Conservation (phyloP, 2,113 vertebrate species). For the Leptocoma aspasia region DNA sequence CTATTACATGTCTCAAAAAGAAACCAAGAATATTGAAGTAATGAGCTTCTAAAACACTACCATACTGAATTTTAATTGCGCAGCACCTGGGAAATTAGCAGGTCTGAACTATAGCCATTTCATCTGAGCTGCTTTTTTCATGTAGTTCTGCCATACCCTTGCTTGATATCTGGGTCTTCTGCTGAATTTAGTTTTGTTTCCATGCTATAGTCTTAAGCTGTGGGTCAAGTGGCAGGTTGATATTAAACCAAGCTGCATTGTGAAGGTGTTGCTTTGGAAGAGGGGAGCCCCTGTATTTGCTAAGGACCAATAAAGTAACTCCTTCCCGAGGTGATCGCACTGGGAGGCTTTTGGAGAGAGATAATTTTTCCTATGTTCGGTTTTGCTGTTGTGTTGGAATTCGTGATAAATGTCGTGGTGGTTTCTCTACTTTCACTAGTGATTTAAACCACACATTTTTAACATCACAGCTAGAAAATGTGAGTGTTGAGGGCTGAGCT, state of each 20-base stretch:
- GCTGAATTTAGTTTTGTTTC: not conserved
- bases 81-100: not conserved
- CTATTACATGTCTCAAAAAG: not conserved
- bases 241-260: not conserved
- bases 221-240: not conserved
- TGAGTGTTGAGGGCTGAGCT: not conserved
- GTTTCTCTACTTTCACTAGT: constrained; percentile 11
- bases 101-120: not conserved
- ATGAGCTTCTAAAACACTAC: not conserved
- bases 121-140: not conserved
- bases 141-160: not conserved
- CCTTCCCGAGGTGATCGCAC: not conserved
- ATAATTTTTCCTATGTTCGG: not conserved
- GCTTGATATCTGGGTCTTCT: not conserved
- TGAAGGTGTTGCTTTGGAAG: not conserved
- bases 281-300: not conserved
- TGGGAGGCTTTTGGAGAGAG: not conserved
- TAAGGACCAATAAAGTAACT: not conserved
- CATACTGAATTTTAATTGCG: not conserved
- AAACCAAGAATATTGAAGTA: not conserved
- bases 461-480: not conserved
- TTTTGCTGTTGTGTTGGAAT: constrained; percentile 7
- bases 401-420: not conserved
- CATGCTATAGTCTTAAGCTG: not conserved
- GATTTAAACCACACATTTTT: constrained; percentile 24